Conservation (phyloP, 2,113 vertebrate species). For the Petrocephalus microphthalmus region DNA sequence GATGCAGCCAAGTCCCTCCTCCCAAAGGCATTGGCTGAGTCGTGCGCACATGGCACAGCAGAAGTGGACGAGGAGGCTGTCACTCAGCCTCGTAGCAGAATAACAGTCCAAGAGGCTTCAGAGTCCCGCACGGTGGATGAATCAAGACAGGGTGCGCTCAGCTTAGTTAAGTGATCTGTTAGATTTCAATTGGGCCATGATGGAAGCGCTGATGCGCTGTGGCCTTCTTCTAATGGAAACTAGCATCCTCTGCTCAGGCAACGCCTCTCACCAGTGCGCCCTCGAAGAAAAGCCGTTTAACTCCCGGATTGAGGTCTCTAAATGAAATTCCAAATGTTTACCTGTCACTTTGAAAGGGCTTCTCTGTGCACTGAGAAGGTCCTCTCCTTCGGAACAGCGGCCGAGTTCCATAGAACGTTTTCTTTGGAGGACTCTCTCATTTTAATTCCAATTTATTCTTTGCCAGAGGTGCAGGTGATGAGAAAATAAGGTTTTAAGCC, state of each 20-base stretch:
- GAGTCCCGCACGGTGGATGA: background rate
- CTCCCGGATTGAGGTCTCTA: background rate
- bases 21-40: background rate
- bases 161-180: conserved; percentile 7
- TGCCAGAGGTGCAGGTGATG: background rate
- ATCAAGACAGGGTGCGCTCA: background rate
- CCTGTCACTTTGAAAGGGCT: background rate
- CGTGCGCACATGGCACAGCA: background rate
- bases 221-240: background rate
- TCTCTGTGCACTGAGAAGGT: background rate
- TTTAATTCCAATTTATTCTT: background rate
- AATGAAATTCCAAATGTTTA: conserved; percentile 15
- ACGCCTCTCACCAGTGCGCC: background rate
- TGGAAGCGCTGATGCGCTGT: conserved; percentile 1
- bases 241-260: background rate
- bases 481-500: background rate
- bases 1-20: background rate
- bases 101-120: background rate
- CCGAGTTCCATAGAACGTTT: background rate
- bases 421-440: background rate
- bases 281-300: background rate
- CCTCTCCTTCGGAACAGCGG: background rate
- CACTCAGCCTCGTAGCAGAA: background rate
- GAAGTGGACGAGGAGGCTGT: background rate
- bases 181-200: conserved; percentile 16